A percentile compares a stretch with the other conserved stretches of the same genome.
These are phyloP conservation scores for Pedetes capensis DNA, from an alignment of 2,113 vertebrate species.

Conservation along the genomic window DNA sequence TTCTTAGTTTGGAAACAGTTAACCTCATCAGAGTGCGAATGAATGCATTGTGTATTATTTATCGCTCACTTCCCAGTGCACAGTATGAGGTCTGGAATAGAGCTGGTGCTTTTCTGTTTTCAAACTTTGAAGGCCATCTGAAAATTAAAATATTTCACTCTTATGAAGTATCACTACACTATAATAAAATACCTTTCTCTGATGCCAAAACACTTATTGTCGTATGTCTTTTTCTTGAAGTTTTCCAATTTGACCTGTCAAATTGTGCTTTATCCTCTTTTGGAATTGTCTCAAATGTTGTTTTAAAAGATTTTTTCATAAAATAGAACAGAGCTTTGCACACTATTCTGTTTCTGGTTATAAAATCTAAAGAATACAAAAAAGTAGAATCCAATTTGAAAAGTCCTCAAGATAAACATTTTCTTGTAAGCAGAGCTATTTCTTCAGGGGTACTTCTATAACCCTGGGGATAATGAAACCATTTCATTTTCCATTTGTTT, in stretches of 20 bases:
- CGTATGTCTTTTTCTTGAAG: not conserved
- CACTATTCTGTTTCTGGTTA: slow-evolving; percentile 33
- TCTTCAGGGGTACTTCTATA: slow-evolving; percentile 38
- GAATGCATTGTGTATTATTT: not conserved
- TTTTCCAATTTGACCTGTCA: slow-evolving; percentile 23
- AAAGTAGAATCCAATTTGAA: not conserved
- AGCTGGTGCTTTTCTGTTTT: not conserved
- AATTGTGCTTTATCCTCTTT: not conserved
- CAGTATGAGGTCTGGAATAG: not conserved
- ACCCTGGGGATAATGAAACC: slow-evolving; percentile 65
- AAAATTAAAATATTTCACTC: slow-evolving; percentile 48
- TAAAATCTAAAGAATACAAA: slow-evolving; percentile 49
- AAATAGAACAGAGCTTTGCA: slow-evolving; percentile 9
- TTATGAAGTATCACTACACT: not conserved
- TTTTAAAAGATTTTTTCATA: slow-evolving; percentile 24
- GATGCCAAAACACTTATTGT: not conserved
- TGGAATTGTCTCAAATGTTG: not conserved
- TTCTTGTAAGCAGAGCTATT: slow-evolving; percentile 45
- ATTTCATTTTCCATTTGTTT: slow-evolving; percentile 68
- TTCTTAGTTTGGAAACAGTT: not conserved
- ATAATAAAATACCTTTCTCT: not conserved
- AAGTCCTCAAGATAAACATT: slow-evolving; percentile 41
- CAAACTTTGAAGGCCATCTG: not conserved
- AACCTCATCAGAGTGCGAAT: not conserved
- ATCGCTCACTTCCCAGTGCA: not conserved